Conservation (phyloP, 2,113 vertebrate species). For the Cyprinodon variegatus region DNA sequence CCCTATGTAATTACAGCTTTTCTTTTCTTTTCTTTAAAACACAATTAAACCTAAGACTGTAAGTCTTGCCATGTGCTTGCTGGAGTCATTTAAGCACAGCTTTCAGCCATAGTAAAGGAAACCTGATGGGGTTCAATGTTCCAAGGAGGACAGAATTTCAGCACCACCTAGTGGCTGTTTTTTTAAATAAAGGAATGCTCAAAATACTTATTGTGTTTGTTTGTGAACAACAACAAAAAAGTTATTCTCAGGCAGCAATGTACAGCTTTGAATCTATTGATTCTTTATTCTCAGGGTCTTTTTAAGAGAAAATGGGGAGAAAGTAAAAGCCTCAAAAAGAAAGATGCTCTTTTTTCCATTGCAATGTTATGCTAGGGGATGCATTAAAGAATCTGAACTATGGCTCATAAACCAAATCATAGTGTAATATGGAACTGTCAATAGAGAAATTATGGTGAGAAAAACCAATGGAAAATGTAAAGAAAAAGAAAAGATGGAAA, state of each 20-base stretch:
- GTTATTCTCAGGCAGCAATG: constrained; percentile 1
- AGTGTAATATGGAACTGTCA: constrained; percentile 61
- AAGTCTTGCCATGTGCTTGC: constrained; percentile 52
- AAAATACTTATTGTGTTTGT: neutral
- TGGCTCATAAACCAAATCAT: constrained; percentile 63
- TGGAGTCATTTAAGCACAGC: constrained; percentile 55
- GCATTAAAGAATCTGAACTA: constrained; percentile 58
- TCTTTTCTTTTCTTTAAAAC: constrained; percentile 51
- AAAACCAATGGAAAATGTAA: constrained; percentile 55
- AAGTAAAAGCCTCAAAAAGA: constrained; percentile 37
- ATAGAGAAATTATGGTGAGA: constrained; percentile 56
- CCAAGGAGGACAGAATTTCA: constrained; percentile 62
- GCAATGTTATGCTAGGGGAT: constrained; percentile 47
- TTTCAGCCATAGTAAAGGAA: constrained; percentile 46
- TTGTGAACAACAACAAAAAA: too few species aligned
- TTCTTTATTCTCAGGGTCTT: constrained; percentile 39
- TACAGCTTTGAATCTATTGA: constrained; percentile 18
- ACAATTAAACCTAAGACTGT: constrained; percentile 70
- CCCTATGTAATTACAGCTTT: constrained; percentile 51
- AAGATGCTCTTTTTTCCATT: constrained; percentile 13
- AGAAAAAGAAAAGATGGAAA: constrained; percentile 37
- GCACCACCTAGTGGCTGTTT: constrained; percentile 76
- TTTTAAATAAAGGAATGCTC: constrained; percentile 7
- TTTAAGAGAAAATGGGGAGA: constrained; percentile 23
- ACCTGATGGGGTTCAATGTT: constrained; percentile 19